These are phyloP conservation scores for Phrynocephalus vlangalii DNA, from an alignment of 2,797 vertebrate species.

Conservation along the genomic window DNA sequence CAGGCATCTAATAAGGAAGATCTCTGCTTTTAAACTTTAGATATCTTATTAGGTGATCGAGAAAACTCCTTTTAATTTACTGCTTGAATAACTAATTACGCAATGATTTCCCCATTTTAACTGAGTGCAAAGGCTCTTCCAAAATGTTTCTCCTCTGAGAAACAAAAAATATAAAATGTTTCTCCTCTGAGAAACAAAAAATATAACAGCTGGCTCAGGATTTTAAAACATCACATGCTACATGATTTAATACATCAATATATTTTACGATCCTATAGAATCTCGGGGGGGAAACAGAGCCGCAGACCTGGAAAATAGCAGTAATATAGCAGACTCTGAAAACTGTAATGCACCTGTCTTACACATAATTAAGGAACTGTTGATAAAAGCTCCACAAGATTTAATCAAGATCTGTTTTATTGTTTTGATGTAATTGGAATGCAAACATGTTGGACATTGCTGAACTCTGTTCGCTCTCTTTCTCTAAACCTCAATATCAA, in stretches of 20 bases:
- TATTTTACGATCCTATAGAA: conserved; percentile 42
- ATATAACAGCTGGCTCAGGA: conserved; percentile 21
- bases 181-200: not conserved
- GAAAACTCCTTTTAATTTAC: conserved; percentile 28
- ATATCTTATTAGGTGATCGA: conserved; percentile 1
- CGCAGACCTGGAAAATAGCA: conserved; percentile 21
- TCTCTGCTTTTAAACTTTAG: not conserved
- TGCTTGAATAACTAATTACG: conserved; percentile 15
- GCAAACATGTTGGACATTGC: not conserved
- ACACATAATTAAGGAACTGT: conserved; percentile 34
- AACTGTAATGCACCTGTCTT: conserved; percentile 36
- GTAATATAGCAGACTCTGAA: conserved; percentile 27
- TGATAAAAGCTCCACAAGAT: not conserved
- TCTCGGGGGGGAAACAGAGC: conserved; percentile 10
- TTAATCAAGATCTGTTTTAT: not conserved
- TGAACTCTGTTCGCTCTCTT: not conserved
- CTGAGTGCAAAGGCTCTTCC: conserved; percentile 12
- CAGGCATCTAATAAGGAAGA: accelerated
- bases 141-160: not conserved
- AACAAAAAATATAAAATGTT: conserved; percentile 15
- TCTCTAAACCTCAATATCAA: not conserved
- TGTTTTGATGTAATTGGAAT: not conserved
- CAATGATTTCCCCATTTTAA: conserved; percentile 27
- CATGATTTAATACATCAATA: not conserved
- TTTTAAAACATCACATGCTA: not conserved